These are phyloP conservation scores for Leptinotarsa haldemani DNA, from an alignment of 2,888 invertebrate genomes.

Conservation along the genomic window DNA sequence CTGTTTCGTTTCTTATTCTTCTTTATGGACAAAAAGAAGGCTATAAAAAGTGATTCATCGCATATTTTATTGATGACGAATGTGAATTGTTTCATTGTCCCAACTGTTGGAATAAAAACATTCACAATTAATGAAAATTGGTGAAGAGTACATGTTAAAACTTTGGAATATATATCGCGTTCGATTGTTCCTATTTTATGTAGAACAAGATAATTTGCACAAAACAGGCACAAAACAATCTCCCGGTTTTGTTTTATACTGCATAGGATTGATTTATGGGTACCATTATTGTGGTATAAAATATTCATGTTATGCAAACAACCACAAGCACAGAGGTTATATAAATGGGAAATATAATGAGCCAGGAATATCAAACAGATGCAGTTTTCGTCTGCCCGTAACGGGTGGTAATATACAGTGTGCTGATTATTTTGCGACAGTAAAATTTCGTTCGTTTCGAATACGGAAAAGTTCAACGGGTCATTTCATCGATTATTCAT, in stretches of 20 bases:
- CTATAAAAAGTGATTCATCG: too few species aligned
- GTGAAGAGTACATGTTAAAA: neutral
- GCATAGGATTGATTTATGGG: constrained; percentile 14
- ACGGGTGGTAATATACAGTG: neutral
- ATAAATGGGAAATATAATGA: constrained; percentile 16
- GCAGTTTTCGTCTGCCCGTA: neutral
- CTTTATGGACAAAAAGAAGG: too few species aligned
- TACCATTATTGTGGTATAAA: constrained; percentile 15
- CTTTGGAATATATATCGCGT: constrained; percentile 1
- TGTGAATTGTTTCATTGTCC: too few species aligned
- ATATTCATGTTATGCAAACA: constrained; percentile 20
- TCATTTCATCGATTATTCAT: too few species aligned
- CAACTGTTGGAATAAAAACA: neutral
- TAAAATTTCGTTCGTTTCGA: too few species aligned
- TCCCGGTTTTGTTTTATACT: constrained; percentile 16
- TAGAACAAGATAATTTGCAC: constrained; percentile 15
- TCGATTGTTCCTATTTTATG: neutral
- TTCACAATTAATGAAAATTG: neutral
- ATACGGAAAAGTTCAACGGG: too few species aligned
- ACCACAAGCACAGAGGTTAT: constrained; percentile 4
- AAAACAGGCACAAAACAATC: constrained; percentile 16
- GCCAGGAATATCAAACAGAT: constrained; percentile 17
- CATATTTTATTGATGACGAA: too few species aligned
- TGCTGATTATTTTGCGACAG: neutral
- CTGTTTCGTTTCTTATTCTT: too few species aligned